Conservation (phyloP, 2,797 vertebrate genomes). For the Sternarchorhynchus goeldii region DNA sequence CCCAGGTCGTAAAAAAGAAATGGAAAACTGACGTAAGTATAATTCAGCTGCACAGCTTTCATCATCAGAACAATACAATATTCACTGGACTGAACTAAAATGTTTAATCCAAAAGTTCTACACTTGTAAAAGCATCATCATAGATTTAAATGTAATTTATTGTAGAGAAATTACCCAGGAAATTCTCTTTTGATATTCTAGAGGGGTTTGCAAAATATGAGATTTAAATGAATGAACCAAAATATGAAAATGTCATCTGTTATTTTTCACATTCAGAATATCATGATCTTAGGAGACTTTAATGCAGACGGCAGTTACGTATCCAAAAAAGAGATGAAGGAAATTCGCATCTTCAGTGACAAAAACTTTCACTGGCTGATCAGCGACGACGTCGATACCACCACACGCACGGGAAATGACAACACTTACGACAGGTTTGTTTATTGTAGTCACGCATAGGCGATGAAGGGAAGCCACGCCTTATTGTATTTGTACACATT, state of each 20-base stretch:
- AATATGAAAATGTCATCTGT: neutral
- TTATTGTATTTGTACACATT: neutral
- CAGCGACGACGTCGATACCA: slow-evolving; percentile 76
- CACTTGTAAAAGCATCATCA: too few relatives aligned
- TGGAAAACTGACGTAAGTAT: slow-evolving; percentile 74
- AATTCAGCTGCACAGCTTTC: neutral
- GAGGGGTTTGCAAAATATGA: too few relatives aligned
- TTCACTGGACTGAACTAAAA: too few relatives aligned
- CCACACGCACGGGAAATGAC: slow-evolving; percentile 67
- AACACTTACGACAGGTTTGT: slow-evolving; percentile 77
- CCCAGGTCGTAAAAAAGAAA: slow-evolving; percentile 62
- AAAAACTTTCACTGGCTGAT: slow-evolving; percentile 80
- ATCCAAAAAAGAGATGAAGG: slow-evolving; percentile 68
- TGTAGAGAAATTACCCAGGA: too few relatives aligned
- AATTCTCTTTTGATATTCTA: too few relatives aligned
- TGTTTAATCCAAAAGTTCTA: too few relatives aligned
- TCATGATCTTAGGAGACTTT: slow-evolving; percentile 81
- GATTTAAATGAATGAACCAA: neutral
- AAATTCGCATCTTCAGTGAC: slow-evolving; percentile 72
- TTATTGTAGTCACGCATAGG: neutral
- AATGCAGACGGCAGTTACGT: slow-evolving; percentile 77
- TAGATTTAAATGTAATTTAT: too few relatives aligned
- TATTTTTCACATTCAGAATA: slow-evolving; percentile 64
- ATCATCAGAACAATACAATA: neutral
- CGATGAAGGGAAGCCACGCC: neutral